These are phyloP conservation scores for Serinus canaria DNA, from an alignment of 2,113 vertebrate species.

Conservation along the genomic window DNA sequence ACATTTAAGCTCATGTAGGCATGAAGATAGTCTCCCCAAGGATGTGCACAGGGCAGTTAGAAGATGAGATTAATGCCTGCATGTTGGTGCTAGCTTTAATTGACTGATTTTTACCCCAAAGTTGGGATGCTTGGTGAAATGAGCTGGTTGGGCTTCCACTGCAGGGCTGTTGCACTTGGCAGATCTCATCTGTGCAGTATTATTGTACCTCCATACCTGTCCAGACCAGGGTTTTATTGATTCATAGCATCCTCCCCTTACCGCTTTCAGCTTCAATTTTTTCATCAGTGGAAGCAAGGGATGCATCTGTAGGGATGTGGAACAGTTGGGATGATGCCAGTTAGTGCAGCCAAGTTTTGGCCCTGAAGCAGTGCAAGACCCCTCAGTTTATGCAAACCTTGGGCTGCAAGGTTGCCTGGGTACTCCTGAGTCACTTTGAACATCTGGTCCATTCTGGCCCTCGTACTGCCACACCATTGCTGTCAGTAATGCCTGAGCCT, in stretches of 20 bases:
- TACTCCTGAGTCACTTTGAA: background rate
- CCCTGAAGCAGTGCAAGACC: background rate
- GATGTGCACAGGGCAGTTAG: background rate
- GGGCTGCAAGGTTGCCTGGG: background rate
- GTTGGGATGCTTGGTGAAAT: background rate
- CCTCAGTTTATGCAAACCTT: background rate
- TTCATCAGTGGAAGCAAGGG: background rate
- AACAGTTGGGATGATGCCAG: background rate
- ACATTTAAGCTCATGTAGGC: background rate
- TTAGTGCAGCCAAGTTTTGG: background rate
- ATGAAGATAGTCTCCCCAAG: background rate
- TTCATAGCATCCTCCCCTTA: background rate
- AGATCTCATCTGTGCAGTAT: background rate
- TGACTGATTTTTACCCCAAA: background rate
- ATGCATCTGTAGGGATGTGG: background rate
- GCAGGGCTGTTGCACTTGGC: background rate
- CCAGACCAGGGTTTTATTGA: background rate
- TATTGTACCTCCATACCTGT: background rate
- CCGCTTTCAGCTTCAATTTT: background rate
- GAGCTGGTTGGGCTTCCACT: background rate
- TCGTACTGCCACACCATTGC: accelerated
- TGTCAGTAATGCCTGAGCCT: background rate
- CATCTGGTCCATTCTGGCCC: background rate
- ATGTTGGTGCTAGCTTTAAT: background rate
- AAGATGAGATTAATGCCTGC: background rate